These are phyloP conservation scores for Matsumyia berberina DNA, from an alignment of 2,888 invertebrate genomes.

Conservation along the genomic window DNA sequence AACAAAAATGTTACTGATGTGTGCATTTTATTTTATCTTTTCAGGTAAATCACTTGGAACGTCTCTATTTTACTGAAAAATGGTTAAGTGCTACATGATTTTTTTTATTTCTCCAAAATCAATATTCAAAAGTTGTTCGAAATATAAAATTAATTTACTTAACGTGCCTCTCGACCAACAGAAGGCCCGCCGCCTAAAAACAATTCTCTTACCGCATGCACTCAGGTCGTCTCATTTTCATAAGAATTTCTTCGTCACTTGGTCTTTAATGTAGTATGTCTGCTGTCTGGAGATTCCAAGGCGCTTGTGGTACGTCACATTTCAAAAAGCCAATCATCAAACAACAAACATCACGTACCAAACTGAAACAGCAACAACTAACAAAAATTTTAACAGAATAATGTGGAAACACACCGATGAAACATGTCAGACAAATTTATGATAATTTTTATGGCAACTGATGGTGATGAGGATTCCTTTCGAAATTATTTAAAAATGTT, in stretches of 20 bases:
- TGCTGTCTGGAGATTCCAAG: constrained; percentile 1
- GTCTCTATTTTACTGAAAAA: neutral
- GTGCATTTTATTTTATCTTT: constrained; percentile 23
- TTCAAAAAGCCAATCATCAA: constrained; percentile 13
- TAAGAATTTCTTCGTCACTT: constrained; percentile 4
- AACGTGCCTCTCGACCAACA: constrained; percentile 18
- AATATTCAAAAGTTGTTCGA: constrained; percentile 28
- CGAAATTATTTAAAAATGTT: constrained; percentile 34
- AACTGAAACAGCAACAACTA: constrained; percentile 8
- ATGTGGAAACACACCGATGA: constrained; percentile 30
- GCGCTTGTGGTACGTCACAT: neutral
- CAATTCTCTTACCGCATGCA: neutral
- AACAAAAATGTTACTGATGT: neutral
- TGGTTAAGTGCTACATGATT: constrained; percentile 18
- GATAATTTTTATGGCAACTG: constrained; percentile 41
- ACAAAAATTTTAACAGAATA: neutral
- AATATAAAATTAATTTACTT: constrained; percentile 45
- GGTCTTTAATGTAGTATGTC: neutral
- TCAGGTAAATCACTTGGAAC: constrained; percentile 32
- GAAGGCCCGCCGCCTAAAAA: constrained; percentile 13
- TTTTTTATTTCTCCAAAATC: constrained; percentile 8
- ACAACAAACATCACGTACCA: constrained; percentile 36
- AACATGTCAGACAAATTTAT: constrained; percentile 49
- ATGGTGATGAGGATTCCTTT: constrained; percentile 32
- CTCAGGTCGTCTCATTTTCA: neutral